Evolutionary conservation across 92 coral and sea anemone species (phyloP), one percentile per base, ranked within the genome.

Genomic region (Zoanthus sansibaricus): DNA sequence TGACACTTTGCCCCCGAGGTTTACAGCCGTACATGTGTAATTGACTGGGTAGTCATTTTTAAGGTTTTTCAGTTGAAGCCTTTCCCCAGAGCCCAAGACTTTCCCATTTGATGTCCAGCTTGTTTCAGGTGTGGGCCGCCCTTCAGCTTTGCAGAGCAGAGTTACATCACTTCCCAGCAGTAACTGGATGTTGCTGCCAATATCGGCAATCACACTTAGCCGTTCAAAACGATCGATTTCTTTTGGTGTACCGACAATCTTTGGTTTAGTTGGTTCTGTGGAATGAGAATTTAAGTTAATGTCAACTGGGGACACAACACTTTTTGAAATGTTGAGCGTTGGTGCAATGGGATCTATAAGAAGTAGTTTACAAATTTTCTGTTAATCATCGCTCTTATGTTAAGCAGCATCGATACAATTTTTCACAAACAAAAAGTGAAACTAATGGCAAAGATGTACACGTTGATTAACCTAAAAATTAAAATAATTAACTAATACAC

Each of bases 61-160:
- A 1, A 85, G 77, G 64, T 59, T 77, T 49, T 82, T 62, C 45
- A 80, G 64, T 48, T 20, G 77, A 17, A 77, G 78, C 7, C 83
- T 69, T 10, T 78, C 64, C 18, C 86, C 86, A 4, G 42, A 32
- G 47, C 85, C 82, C 9, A 88, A 42, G 49, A 77, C 73, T 14
- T 31, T 78, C 30, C 88, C 94, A 55, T 83, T 82, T 47, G 90
- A 91, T 18, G 77, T 70, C 98, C 98, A 94, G 4, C 82, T 82
- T 56, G 90, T 90, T 25, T 66, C 66, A 16, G 98, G 98, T 49
- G 37, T 72, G 18, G 97, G 98, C 17, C 86, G 0, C 15, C 98
- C 99, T 68, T 79, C 88, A 21, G 91, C 88, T 2, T 97, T 93
- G 52, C 99, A 97, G 10, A 86, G 83, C 45, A 97, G 76, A 5